Base-by-base conservation (phyloP, 1,140 invertebrate species). In the Drosophila setifemur region DNA sequence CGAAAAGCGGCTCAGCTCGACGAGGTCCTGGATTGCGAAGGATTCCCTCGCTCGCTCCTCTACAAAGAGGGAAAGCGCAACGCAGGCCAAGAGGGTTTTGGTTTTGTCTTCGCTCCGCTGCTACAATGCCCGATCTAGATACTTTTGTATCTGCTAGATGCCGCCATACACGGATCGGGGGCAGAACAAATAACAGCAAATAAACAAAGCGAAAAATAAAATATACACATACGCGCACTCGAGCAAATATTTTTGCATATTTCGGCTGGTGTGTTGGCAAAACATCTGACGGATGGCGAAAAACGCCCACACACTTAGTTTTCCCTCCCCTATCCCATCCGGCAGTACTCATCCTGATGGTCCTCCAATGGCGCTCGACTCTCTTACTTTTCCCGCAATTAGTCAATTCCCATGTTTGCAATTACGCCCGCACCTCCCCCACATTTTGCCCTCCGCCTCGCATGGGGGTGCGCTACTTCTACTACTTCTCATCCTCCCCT, bases 1-100 rank as follows among this genome's bases (percentile, higher is more conserved):
- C 52, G 53, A 66, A 88, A 88, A 88, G 76, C 85, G 72, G 78
- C 72, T 88, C 75, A 88, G 71, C 28, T 28, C 16, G 49, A 33
- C 47, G 42, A 28, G 35, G 16, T 37, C 44, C 23, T 39, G 44
- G 18, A 21, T 25, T 16, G 7, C 12, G 33, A 40, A n/a, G 37
- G 37, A 33, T 14, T 21, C 49, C 39, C 58, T 29, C 14, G 29
- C 21, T n/a, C 33, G 33, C 33, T 37, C 11, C 25, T 11, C 48
- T 42, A 14, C 44, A 54, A 67, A 68, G 63, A 68, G 61, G 42
- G 43, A 50, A 61, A 71, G 55, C 35, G 31, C 53, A 53, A 31
- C 28, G 40, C 42, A 35, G 18, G 43, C 40, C 40, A 35, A 66
- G 54, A 69, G 40, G 48, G 44, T 26, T 55, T 21, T 12, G 45